phyloP scores from a whole-genome alignment of 2,113 vertebrate species.

The Crotalus helleri region DNA sequence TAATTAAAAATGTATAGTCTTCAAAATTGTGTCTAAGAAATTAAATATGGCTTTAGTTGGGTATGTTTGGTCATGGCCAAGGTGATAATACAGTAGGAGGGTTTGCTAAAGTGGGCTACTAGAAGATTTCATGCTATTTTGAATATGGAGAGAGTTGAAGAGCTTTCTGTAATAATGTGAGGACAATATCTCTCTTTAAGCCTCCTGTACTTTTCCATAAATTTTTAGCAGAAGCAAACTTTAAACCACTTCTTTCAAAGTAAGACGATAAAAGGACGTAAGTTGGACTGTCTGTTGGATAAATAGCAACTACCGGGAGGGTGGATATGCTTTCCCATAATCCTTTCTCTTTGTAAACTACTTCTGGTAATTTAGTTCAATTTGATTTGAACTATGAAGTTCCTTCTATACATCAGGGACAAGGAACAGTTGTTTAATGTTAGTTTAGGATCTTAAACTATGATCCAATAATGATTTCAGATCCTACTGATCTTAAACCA shows the following conservation, averaged over 20 bases:
- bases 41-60: conserved; percentile 57
- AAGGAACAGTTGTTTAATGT: neutral
- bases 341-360: neutral
- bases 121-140: conserved; percentile 13
- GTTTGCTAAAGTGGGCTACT: conserved; percentile 32
- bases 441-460: neutral
- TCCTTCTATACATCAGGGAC: neutral
- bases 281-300: neutral
- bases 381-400: neutral
- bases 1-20: neutral
- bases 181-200: neutral
- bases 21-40: neutral
- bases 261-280: conserved; percentile 38
- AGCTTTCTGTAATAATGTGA: neutral
- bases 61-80: conserved; percentile 30
- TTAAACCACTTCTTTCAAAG: neutral
- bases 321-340: too few species aligned
- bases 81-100: conserved; percentile 36
- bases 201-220: neutral
- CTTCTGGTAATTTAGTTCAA: neutral
- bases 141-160: neutral
- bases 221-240: neutral
- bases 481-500: neutral
- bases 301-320: conserved; percentile 14
- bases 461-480: neutral